Evolutionary conservation across 2,888 invertebrate genomes (phyloP), one percentile per base, ranked within the genome.

Genomic region (Trichopria drosophilae): DNA sequence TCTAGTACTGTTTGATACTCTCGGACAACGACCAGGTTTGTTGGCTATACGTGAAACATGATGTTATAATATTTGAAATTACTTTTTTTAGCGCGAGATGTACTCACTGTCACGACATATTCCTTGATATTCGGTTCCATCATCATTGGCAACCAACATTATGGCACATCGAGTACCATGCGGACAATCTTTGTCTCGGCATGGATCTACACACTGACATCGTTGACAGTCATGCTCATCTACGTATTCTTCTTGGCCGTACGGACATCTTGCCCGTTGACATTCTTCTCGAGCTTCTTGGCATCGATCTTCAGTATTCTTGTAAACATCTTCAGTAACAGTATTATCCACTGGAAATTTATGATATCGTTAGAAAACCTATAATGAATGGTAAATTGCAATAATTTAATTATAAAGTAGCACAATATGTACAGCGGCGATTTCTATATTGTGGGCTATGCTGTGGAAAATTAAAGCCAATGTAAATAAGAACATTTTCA

Each of bases 151-250:
- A 6, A 63, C 64, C 3, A 70, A 51, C 6, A 64, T 68, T n/a
- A 87, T 81, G 6, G 85, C 83, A 71, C 93, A 93, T 58, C 83
- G 81, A 46, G 84, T 81, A 13, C 79, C 84, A 7, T 80, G 78
- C 0, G 81, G 79, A 65, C 93, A 93, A 6, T 67, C 56, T 44
- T 80, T 73, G 6, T 71, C 71, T 24, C 79, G 78, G 68, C 93
- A 93, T 0, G 92, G 92, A 75, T 92, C 84, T 40, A 82, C 79
- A 65, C 89, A 90, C 23, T 81, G 78, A 74, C 93, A 93, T 26
- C 82, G 80, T 56, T 83, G 82, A 73, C 93, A 93, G 31, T 84
- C 83, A 32, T 80, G 70, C 42, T 76, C 64, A 65, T 82, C 84
- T 1, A 83, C 79, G 57, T 78, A 82, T 16, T 84, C 81, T 49